Evolutionary conservation across 2,888 invertebrate genomes (phyloP).

Genomic region (Koerneria pararmatus): DNA sequence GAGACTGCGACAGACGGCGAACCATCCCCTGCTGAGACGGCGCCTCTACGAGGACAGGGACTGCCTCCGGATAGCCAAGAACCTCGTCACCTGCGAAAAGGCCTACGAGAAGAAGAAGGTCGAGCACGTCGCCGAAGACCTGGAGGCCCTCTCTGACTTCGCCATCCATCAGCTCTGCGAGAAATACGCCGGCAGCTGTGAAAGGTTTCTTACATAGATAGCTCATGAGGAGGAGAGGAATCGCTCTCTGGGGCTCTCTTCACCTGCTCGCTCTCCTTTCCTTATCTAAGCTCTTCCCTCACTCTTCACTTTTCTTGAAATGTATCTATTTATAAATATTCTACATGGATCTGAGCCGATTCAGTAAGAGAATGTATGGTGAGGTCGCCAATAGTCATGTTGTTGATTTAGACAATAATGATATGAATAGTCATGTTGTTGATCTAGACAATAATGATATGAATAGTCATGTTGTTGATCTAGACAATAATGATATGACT

Average conservation of each 20-base stretch:
- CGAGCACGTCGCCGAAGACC: conserved; percentile 74
- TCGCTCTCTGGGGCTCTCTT: neutral
- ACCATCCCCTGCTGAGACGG: conserved; percentile 83
- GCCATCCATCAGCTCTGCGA: conserved; percentile 60
- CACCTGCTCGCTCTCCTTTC: too few species aligned
- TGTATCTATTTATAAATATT: too few species aligned
- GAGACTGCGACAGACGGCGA: conserved; percentile 73
- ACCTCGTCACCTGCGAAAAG: conserved; percentile 36
- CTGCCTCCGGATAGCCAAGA: conserved; percentile 70
- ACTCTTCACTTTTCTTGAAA: too few species aligned
- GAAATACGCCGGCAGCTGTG: conserved; percentile 26
- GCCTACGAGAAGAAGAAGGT: conserved; percentile 61
- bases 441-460: too few species aligned
- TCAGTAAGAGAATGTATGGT: too few species aligned
- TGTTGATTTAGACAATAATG: too few species aligned
- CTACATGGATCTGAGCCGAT: too few species aligned
- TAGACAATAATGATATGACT: too few species aligned
- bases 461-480: too few species aligned
- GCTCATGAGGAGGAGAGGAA: neutral
- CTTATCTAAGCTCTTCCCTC: neutral
- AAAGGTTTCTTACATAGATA: neutral
- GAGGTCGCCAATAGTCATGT: too few species aligned
- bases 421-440: too few species aligned
- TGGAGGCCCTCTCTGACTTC: conserved; percentile 83
- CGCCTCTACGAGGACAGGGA: conserved; percentile 68